Percentiles rank a stretch among this genome's conserved stretches.
These are phyloP conservation scores for Corvus cornix DNA, from an alignment of 2,113 vertebrate genomes.

Conservation along the genomic window DNA sequence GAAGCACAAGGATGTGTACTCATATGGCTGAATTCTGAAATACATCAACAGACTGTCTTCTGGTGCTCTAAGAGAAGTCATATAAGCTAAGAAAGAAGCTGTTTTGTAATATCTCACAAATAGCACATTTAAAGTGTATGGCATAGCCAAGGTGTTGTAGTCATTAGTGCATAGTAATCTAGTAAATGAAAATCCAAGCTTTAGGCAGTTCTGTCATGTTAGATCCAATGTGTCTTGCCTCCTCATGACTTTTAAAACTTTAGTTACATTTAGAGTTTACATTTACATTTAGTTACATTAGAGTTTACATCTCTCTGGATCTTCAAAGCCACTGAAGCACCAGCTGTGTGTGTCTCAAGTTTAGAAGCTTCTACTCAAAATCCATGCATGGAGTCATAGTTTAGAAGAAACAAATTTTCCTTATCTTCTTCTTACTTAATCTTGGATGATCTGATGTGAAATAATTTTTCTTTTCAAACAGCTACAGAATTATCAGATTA, in stretches of 20 bases:
- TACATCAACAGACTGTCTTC: not conserved
- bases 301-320: not conserved
- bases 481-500: not conserved
- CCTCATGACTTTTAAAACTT: not conserved
- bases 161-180: not conserved
- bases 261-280: not conserved
- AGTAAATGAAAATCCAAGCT: not conserved
- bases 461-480: not conserved
- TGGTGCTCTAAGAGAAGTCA: not conserved
- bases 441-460: not conserved
- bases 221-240: not conserved
- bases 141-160: not conserved
- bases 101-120: not conserved
- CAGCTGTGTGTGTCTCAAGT: not conserved
- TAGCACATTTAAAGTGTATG: not conserved
- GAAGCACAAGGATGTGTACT: not conserved
- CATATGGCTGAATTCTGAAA: not conserved
- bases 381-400: not conserved
- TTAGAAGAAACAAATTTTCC: not conserved
- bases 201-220: not conserved
- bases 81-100: not conserved
- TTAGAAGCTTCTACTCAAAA: not conserved
- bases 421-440: not conserved
- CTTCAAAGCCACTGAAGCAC: not conserved
- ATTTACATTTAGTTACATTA: too few species aligned